Evolutionary conservation across 2,797 vertebrate species (phyloP), one percentile per base, ranked within the genome.

Genomic region (Ambastaia sidthimunki): DNA sequence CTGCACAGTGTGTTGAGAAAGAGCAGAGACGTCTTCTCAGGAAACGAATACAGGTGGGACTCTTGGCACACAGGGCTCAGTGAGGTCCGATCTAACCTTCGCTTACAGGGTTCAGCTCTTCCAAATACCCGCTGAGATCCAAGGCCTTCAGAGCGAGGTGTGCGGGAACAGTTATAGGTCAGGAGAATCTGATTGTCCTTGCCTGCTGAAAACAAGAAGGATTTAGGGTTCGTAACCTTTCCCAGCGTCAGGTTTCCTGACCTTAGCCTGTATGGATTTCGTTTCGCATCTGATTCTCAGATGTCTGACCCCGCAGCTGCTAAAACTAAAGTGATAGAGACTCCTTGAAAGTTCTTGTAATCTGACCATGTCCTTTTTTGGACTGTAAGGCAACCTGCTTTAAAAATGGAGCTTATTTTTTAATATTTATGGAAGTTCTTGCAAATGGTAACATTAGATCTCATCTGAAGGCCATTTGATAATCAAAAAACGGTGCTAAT

Each of bases 51-150:
- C 81, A 87, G 89, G 79, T 86, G 87, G 84, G 87, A 85, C 59
- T 85, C 25, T 80, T 74, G 86, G 86, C 88, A 88, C 74, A 65
- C 70, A 86, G 63, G 78, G 80, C 84, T 87, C 34, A 7, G 69
- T 52, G 71, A 82, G 66, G 83, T 86, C 81, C 19, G 12, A 82
- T 85, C 84, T 90, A 89, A 91, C 90, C 91, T 71, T 47, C 72
- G 76, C 82, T 72, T 79, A 77, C 83, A 82, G 87, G 87, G 85
- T 0, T 59, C 74, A 3, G 74, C 62, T 80, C 59, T 62, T 85
- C 63, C 69, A 74, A 78, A 75, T 77, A 66, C 81, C 83, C 31
- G 44, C 70, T 59, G 83, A 83, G 79, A 76, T 66, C 71, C 70
- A 78, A 71, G 78, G 63, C 80, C 59, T 71, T 84, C 71, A 82